A percentile compares a stretch with the other conserved stretches of the same genome.
These are phyloP conservation scores for Chymomyza fuscimana DNA, from an alignment of 2,888 invertebrate genomes.

Conservation along the genomic window DNA sequence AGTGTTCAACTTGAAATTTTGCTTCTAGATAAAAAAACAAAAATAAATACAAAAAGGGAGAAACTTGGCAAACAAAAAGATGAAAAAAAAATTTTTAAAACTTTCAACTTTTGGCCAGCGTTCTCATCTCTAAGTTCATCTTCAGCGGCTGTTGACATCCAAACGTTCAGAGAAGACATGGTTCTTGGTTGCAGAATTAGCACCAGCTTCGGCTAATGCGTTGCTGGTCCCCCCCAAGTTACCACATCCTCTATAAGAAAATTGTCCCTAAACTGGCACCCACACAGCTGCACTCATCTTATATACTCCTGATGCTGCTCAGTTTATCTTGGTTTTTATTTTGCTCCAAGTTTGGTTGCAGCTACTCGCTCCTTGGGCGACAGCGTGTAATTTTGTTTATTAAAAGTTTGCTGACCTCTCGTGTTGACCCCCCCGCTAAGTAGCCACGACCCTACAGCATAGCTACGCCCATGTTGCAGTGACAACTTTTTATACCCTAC, in stretches of 20 bases:
- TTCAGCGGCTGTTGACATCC: constrained; percentile 9
- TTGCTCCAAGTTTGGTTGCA: constrained; percentile 39
- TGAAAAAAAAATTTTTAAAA: background rate
- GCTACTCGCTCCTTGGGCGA: constrained; percentile 37
- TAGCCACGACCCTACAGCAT: background rate
- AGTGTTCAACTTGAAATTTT: background rate
- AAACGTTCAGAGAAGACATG: background rate
- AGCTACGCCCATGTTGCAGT: background rate
- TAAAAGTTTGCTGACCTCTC: constrained; percentile 68
- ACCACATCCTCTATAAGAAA: background rate
- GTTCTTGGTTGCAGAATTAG: background rate
- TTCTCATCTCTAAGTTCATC: background rate
- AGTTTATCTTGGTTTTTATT: constrained; percentile 68
- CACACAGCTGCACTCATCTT: constrained; percentile 4
- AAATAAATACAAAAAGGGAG: background rate
- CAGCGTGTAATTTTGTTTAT: constrained; percentile 69
- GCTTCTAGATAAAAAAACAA: background rate
- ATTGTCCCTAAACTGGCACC: constrained; percentile 32
- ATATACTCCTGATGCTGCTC: background rate
- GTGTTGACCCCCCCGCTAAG: constrained; percentile 5
- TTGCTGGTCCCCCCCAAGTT: background rate
- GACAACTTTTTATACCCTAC: background rate
- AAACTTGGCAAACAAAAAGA: background rate
- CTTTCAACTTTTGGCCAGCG: background rate
- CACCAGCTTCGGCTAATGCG: constrained; percentile 1